A percentile compares a stretch with the other conserved stretches of the same genome.
phyloP scores from a whole-genome alignment of 2,888 invertebrate species.

The Desoria tigrina region DNA sequence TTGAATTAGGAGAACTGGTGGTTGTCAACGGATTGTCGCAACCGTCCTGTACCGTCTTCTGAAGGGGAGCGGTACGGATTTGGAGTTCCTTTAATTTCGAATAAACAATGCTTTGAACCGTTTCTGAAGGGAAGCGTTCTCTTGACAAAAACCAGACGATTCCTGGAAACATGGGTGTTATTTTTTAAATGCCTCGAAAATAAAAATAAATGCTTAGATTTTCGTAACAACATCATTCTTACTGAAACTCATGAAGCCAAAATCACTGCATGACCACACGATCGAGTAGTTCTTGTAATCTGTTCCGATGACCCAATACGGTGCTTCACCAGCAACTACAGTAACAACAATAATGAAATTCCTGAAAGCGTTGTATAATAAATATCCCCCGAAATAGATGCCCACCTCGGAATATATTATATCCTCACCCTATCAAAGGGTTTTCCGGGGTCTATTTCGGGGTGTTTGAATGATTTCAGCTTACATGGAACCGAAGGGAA shows the following conservation, averaged over 20 bases:
- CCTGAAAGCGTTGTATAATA: neutral
- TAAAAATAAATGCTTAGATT: constrained; percentile 6
- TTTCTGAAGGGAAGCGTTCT: constrained; percentile 27
- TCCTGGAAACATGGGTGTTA: constrained; percentile 16
- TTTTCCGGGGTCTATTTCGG: neutral
- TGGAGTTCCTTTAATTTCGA: constrained; percentile 26
- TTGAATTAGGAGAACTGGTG: no score
- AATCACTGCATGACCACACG: constrained; percentile 47
- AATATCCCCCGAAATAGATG: no score
- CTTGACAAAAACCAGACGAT: constrained; percentile 35
- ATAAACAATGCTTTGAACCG: constrained; percentile 18
- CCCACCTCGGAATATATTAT: neutral
- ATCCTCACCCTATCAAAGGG: no score
- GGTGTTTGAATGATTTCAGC: no score
- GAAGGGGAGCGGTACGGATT: constrained; percentile 25
- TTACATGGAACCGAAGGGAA: constrained; percentile 63
- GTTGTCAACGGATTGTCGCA: no score
- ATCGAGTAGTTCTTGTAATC: constrained; percentile 49
- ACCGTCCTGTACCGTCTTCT: constrained; percentile 13
- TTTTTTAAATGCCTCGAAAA: neutral
- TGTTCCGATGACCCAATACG: constrained; percentile 49
- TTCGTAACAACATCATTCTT: constrained; percentile 16
- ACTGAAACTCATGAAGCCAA: constrained; percentile 31
- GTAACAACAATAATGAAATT: neutral
- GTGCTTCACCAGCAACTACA: constrained; percentile 28